A percentile compares a stretch with the other conserved stretches of the same genome.
phyloP scores from a whole-genome alignment of 1,140 invertebrate species.

The Caligus rogercresseyi region DNA sequence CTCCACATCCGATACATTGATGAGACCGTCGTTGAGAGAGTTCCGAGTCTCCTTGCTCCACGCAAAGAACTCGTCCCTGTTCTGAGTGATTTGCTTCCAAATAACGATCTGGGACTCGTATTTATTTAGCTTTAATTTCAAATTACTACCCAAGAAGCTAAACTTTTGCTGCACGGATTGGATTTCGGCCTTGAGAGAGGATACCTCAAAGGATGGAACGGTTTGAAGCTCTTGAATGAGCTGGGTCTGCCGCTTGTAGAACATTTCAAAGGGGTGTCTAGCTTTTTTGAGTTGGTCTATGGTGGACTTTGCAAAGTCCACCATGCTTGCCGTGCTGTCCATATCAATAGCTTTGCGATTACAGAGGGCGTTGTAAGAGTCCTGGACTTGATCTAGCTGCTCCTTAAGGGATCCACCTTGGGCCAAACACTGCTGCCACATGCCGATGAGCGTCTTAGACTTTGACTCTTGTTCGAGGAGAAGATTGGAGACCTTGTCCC shows the following conservation, averaged over 20 bases:
- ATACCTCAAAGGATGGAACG: constrained; percentile 48
- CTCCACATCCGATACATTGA: constrained; percentile 56
- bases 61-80: constrained; percentile 55
- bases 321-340: constrained; percentile 38
- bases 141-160: constrained; percentile 48
- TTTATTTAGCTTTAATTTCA: constrained; percentile 48
- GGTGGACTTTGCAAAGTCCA: constrained; percentile 53
- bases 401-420: constrained; percentile 37
- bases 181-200: constrained; percentile 29
- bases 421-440: constrained; percentile 24
- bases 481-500: constrained; percentile 13
- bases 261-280: constrained; percentile 48
- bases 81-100: constrained; percentile 75
- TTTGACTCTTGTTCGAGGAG: constrained; percentile 16
- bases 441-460: constrained; percentile 6
- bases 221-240: constrained; percentile 39
- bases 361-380: constrained; percentile 35
- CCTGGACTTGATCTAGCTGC: constrained; percentile 45
- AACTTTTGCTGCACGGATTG: constrained; percentile 39
- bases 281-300: constrained; percentile 51
- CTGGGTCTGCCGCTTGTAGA: constrained; percentile 24
- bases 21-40: constrained; percentile 48
- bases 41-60: constrained; percentile 67
- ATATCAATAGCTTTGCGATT: constrained; percentile 40
- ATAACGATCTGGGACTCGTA: constrained; percentile 70